These are phyloP conservation scores for Heteropelma amictum DNA, from an alignment of 2,888 invertebrate species.

Conservation along the genomic window DNA sequence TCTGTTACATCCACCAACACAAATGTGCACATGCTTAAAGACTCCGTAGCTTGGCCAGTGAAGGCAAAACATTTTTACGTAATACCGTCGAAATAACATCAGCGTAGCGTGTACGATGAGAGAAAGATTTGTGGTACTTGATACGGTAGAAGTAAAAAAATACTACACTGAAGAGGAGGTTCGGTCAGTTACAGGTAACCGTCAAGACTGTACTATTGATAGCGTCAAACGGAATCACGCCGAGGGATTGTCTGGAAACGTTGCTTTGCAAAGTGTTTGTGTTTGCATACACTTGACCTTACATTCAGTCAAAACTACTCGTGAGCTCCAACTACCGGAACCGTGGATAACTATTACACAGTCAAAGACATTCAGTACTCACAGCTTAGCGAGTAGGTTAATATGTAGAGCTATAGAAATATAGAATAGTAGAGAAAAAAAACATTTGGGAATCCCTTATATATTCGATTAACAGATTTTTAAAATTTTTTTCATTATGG, in stretches of 20 bases:
- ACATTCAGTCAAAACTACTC: slow-evolving; percentile 59
- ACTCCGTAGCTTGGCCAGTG: slow-evolving; percentile 12
- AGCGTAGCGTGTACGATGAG: slow-evolving; percentile 22
- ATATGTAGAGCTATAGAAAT: too few relatives aligned
- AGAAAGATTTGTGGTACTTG: slow-evolving; percentile 41
- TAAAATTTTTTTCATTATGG: too few relatives aligned
- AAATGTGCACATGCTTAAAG: not conserved
- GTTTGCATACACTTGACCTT: slow-evolving; percentile 74
- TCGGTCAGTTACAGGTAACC: slow-evolving; percentile 26
- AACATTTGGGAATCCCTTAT: too few relatives aligned
- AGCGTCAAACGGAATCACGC: slow-evolving; percentile 45
- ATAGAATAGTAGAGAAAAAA: too few relatives aligned
- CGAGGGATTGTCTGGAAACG: slow-evolving; percentile 44
- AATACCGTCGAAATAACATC: slow-evolving; percentile 45
- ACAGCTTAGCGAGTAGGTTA: too few relatives aligned
- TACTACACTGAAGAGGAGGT: slow-evolving; percentile 30
- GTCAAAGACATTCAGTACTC: not conserved
- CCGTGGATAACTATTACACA: not conserved
- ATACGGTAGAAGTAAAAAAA: slow-evolving; percentile 35
- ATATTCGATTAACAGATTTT: too few relatives aligned
- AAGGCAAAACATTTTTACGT: slow-evolving; percentile 45
- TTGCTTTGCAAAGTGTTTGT: slow-evolving; percentile 35
- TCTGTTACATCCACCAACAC: not conserved
- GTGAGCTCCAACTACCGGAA: not conserved
- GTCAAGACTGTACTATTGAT: not conserved